Base-by-base conservation (phyloP, 2,113 vertebrate genomes). In the Barbus barbus region DNA sequence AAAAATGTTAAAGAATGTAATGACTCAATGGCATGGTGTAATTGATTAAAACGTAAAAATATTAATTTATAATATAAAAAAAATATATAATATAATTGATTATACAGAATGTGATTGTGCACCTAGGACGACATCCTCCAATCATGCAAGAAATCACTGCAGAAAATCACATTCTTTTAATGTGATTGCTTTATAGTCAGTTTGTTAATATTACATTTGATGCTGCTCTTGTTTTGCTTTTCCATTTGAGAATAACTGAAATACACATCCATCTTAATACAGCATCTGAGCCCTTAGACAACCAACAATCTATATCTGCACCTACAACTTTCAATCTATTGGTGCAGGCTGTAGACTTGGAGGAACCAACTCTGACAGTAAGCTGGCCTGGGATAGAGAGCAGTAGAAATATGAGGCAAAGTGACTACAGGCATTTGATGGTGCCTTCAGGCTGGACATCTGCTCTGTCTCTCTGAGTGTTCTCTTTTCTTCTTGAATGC, bases 391-490 rank as follows among this genome's bases (percentile, higher is more conserved):
- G 38, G 28, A 44, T 9, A 16, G 38, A 71, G 36, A 61, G 28
- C 31, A 2, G 36, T 44, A 76, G 38, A 20, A 36, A 60, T 18
- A 74, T 2, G 1, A 51, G 13, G 60, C 26, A 53, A 67, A 51
- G 18, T 14, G 33, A 67, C 2, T 69, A 65, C 38, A 18, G n/a
- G 31, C n/a, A 82, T 86, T 74, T 83, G 58, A 80, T 56, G 33
- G 60, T 36, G 71, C 69, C 36, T 44, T 84, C 38, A 51, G 72
- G 22, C 16, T 26, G 63, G 53, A 81, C 60, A 72, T 63, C 24
- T 48, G 74, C 56, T 60, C 74, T n/a, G n/a, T n/a, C n/a, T n/a
- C n/a, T n/a, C n/a, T n/a, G n/a, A n/a, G n/a, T 48, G 74, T 65
- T 60, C 74, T 74, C 16, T 13, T 69, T 28, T 83, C 36, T 56